Percentiles rank a stretch among this genome's conserved stretches.
Conservation (phyloP, 2,797 vertebrate species). For the Orientallactaga sibirica region DNA sequence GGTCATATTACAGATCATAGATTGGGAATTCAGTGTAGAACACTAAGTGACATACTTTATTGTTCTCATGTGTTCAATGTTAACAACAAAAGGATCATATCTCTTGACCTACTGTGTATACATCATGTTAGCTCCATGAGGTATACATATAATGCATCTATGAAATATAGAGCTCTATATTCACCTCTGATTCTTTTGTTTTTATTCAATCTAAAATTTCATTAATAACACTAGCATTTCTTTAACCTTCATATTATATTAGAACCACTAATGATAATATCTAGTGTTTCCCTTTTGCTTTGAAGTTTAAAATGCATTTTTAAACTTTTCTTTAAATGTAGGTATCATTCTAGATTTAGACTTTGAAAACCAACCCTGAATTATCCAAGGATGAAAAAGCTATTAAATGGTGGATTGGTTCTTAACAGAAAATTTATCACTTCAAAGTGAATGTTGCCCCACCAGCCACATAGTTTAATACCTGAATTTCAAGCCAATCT, state of each 20-base stretch:
- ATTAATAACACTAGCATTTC: background rate
- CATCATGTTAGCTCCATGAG: fast-evolving
- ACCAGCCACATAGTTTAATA: background rate
- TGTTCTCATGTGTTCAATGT: background rate
- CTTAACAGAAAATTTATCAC: background rate
- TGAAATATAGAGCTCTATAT: background rate
- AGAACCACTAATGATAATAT: background rate
- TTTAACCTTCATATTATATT: too few relatives aligned
- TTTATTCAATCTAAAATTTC: background rate
- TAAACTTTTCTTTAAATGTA: background rate
- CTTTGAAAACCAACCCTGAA: background rate
- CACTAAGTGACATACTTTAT: background rate
- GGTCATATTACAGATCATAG: background rate
- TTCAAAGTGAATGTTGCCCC: background rate
- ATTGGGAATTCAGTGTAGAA: background rate
- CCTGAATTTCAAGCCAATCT: background rate
- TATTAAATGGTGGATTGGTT: background rate
- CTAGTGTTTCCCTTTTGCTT: background rate
- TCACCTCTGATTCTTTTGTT: background rate
- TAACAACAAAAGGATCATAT: background rate
- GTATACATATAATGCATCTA: background rate
- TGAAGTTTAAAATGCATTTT: background rate
- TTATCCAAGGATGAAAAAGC: background rate
- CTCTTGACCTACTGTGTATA: background rate
- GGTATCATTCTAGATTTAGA: background rate